These are phyloP conservation scores for Eudasyphora cyanicolor DNA, from an alignment of 2,888 invertebrate genomes.

Conservation along the genomic window DNA sequence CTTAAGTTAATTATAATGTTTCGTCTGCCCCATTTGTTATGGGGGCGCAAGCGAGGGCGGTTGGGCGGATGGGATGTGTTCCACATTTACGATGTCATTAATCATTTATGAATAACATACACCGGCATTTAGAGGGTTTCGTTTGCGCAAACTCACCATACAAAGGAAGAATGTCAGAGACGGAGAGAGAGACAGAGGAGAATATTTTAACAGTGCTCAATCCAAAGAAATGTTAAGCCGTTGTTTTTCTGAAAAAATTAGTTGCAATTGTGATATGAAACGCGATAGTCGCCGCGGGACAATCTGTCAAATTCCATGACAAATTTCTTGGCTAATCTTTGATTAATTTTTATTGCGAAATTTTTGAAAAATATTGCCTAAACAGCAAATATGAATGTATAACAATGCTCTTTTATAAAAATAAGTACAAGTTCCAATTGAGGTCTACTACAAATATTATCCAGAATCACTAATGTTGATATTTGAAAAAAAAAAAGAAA, in stretches of 20 bases:
- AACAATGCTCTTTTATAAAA: too few relatives aligned
- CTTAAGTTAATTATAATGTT: conserved; percentile 33
- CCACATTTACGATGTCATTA: conserved; percentile 36
- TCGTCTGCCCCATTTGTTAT: not conserved
- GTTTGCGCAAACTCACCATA: conserved; percentile 56
- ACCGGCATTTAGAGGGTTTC: not conserved
- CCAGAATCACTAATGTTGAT: too few relatives aligned
- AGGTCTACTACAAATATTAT: too few relatives aligned
- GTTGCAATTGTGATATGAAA: conserved; percentile 19
- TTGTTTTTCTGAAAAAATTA: conserved; percentile 26
- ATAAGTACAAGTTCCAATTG: too few relatives aligned
- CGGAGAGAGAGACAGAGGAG: not conserved
- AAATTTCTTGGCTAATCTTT: too few relatives aligned
- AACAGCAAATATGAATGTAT: too few relatives aligned
- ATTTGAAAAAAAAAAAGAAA: too few relatives aligned
- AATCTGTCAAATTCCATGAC: too few relatives aligned
- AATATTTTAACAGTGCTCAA: not conserved
- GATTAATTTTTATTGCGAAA: too few relatives aligned
- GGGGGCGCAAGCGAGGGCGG: not conserved
- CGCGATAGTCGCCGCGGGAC: too few relatives aligned
- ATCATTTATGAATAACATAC: conserved; percentile 35
- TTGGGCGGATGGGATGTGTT: not conserved
- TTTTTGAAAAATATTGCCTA: too few relatives aligned
- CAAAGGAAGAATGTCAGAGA: too few relatives aligned
- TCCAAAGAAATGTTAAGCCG: not conserved